These are phyloP conservation scores for Galeopsomyia nigrocyanea DNA, from an alignment of 2,888 invertebrate species.

Conservation along the genomic window DNA sequence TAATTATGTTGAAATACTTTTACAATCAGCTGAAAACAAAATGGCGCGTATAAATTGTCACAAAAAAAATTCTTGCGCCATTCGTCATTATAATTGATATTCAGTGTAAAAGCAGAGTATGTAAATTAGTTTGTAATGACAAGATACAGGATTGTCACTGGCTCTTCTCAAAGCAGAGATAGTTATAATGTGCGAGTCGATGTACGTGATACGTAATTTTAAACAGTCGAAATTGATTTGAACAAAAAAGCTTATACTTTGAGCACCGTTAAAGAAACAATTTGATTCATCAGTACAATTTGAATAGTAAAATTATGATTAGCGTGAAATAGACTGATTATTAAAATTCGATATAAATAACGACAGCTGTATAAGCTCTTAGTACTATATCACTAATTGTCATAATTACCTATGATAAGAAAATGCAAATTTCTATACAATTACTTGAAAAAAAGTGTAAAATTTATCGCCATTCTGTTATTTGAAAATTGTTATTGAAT, in stretches of 20 bases:
- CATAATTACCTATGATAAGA: slow-evolving; percentile 43
- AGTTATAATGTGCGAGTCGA: slow-evolving; percentile 38
- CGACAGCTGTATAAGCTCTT: slow-evolving; percentile 40
- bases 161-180: slow-evolving; percentile 20
- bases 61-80: slow-evolving; percentile 18
- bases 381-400: slow-evolving; percentile 45
- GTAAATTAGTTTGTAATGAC: slow-evolving; percentile 24
- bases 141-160: slow-evolving; percentile 40
- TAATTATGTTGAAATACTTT: slow-evolving; percentile 27
- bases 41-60: slow-evolving; percentile 20
- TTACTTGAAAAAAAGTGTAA: slow-evolving; percentile 32
- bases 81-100: slow-evolving; percentile 15
- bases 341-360: no score
- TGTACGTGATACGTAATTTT: slow-evolving; percentile 36
- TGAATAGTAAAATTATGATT: no score
- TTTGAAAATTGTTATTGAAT: no score
- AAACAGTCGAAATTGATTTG: slow-evolving; percentile 26
- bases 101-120: slow-evolving; percentile 1
- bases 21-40: slow-evolving; percentile 2
- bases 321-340: no score
- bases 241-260: slow-evolving; percentile 35
- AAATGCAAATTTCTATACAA: slow-evolving; percentile 39
- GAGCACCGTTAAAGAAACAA: slow-evolving; percentile 29
- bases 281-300: background rate
- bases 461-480: slow-evolving; percentile 37